Evolutionary conservation across 2,888 invertebrate genomes (phyloP).

Genomic region (Mythimna loreyi): DNA sequence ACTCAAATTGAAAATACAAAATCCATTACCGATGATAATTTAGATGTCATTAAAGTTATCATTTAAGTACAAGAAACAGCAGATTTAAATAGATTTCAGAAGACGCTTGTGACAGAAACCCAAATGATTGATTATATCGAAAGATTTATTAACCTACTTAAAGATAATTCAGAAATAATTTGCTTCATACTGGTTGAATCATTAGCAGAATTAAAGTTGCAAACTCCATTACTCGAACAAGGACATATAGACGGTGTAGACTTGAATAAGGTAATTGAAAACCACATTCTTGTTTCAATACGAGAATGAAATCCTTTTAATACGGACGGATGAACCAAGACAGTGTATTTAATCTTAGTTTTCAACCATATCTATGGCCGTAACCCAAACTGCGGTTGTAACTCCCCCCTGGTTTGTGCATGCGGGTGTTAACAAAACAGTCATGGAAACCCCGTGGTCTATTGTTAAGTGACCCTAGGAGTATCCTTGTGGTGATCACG

Average conservation of each 20-base stretch:
- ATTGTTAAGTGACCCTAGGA: conserved; percentile 66
- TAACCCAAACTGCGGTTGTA: conserved; percentile 25
- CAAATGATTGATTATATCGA: conserved; percentile 55
- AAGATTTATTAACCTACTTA: conserved; percentile 50
- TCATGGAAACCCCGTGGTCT: conserved; percentile 49
- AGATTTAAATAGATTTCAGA: conserved; percentile 36
- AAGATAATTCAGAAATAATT: conserved; percentile 34
- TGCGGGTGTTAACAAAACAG: conserved; percentile 55
- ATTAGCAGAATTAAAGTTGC: conserved; percentile 23
- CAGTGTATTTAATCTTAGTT: conserved; percentile 25
- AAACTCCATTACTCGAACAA: conserved; percentile 6
- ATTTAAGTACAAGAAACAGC: conserved; percentile 30
- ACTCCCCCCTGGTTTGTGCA: conserved; percentile 38
- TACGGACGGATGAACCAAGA: not conserved
- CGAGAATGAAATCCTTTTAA: not conserved
- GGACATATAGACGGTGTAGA: not conserved
- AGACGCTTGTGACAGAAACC: conserved; percentile 40
- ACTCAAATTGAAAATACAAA: conserved; percentile 27
- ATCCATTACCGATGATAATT: conserved; percentile 33
- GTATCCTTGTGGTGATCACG: conserved; percentile 41
- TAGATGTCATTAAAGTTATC: conserved; percentile 31
- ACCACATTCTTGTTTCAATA: not conserved
- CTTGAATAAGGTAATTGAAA: conserved; percentile 8
- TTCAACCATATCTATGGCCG: conserved; percentile 22
- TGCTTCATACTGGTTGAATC: conserved; percentile 13